phyloP scores from a whole-genome alignment of 2,113 vertebrate species.

The Catagonus wagneri region DNA sequence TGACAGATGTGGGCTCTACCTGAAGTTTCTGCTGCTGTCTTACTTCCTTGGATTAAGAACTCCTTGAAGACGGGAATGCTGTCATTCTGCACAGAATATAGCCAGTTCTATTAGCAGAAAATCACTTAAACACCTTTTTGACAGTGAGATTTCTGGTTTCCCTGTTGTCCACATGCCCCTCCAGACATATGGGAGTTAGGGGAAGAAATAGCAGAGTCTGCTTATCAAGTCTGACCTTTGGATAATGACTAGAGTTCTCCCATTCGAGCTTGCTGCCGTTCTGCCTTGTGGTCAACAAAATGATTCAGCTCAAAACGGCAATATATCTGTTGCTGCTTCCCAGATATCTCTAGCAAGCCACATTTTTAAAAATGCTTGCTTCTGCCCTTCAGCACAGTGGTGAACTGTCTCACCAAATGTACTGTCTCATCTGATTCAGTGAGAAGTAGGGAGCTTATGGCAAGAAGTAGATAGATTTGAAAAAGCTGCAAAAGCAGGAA shows the following conservation, averaged over 20 bases:
- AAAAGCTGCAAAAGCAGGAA: conserved; percentile 54
- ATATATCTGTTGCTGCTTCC: conserved; percentile 71
- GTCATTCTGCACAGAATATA: conserved; percentile 44
- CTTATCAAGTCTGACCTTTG: conserved; percentile 82
- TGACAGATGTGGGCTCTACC: conserved; percentile 25
- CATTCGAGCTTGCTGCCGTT: conserved; percentile 68
- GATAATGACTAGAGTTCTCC: conserved; percentile 76
- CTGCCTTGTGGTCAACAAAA: conserved; percentile 79
- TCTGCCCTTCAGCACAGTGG: conserved; percentile 59
- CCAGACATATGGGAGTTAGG: conserved; percentile 65
- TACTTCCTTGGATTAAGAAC: conserved; percentile 63
- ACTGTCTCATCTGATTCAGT: conserved; percentile 35
- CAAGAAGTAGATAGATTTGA: conserved; percentile 35
- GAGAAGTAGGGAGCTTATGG: conserved; percentile 25
- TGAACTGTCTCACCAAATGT: conserved; percentile 56
- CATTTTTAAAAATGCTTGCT: conserved; percentile 36
- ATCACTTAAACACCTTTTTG: conserved; percentile 66
- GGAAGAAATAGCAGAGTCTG: conserved; percentile 64
- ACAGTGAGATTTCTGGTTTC: conserved; percentile 70
- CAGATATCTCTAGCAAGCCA: conserved; percentile 58
- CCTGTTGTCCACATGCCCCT: conserved; percentile 21
- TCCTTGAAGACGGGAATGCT: conserved; percentile 65
- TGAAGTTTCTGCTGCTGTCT: background rate
- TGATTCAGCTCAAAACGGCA: conserved; percentile 76
- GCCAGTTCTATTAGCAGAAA: conserved; percentile 55